These are phyloP conservation scores for Choristoneura rosaceana DNA, from an alignment of 2,888 invertebrate species.

Conservation along the genomic window DNA sequence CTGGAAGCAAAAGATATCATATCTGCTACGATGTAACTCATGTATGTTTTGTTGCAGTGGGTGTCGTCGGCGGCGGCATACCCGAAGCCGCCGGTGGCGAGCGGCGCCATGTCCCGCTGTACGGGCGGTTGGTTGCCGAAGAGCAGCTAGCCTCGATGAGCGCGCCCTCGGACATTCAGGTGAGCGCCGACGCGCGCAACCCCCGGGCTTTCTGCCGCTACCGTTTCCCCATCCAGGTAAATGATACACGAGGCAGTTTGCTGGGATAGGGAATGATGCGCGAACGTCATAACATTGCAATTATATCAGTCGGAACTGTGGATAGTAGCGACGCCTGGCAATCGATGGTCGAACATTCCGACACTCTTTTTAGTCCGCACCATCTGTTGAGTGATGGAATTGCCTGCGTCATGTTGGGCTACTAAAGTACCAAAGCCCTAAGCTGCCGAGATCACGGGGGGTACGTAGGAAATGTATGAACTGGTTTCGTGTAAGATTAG, in stretches of 20 bases:
- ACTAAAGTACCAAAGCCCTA: background rate
- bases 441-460: background rate
- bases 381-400: background rate
- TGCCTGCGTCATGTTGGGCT: background rate
- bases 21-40: background rate
- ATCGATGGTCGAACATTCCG: background rate
- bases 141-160: slow-evolving; percentile 90
- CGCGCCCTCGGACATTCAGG: slow-evolving; percentile 88
- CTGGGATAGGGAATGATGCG: slow-evolving; percentile 45
- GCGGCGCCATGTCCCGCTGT: slow-evolving; percentile 92
- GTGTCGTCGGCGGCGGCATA: slow-evolving; percentile 79
- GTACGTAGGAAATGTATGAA: background rate
- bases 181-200: slow-evolving; percentile 83
- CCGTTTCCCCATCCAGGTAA: slow-evolving; percentile 80
- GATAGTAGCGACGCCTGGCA: background rate
- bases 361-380: background rate
- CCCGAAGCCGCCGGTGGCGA: slow-evolving; percentile 78
- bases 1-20: too few relatives aligned
- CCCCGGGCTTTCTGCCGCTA: slow-evolving; percentile 84
- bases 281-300: background rate
- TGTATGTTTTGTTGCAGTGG: slow-evolving; percentile 70
- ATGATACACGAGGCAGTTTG: slow-evolving; percentile 84
- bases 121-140: slow-evolving; percentile 95
- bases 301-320: background rate
- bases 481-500: slow-evolving; percentile 12